These are phyloP conservation scores for Mycetomoellerius zeteki DNA, from an alignment of 1,140 invertebrate genomes.

Conservation along the genomic window DNA sequence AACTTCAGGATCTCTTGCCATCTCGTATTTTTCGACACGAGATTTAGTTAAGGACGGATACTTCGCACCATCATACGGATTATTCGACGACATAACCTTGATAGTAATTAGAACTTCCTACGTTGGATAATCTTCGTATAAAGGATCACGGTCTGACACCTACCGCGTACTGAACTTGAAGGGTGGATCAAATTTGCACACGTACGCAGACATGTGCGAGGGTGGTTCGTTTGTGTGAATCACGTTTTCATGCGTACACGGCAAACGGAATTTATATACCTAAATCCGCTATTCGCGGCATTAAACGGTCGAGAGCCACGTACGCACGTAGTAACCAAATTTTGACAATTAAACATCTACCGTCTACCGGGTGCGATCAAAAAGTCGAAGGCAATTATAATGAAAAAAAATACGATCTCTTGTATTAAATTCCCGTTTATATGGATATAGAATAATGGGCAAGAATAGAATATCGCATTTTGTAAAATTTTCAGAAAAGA, in stretches of 20 bases:
- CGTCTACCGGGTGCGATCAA: conserved; percentile 5
- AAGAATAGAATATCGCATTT: not conserved
- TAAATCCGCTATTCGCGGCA: conserved; percentile 43
- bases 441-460: not conserved
- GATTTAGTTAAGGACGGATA: conserved; percentile 12
- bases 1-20: not conserved
- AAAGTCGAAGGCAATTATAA: conserved; percentile 35
- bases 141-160: conserved; percentile 38
- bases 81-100: conserved; percentile 31
- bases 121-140: conserved; percentile 29
- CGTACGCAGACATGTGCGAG: conserved; percentile 21
- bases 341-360: conserved; percentile 58
- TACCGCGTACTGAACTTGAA: conserved; percentile 38
- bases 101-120: conserved; percentile 57
- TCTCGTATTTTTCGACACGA: conserved; percentile 7
- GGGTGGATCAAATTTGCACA: conserved; percentile 60
- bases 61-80: not conserved
- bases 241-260: conserved; percentile 39
- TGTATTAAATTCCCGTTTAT: not conserved
- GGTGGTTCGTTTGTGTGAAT: conserved; percentile 16
- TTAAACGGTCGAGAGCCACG: conserved; percentile 48
- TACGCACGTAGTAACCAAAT: conserved; percentile 61
- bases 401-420: conserved; percentile 22
- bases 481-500: not conserved
- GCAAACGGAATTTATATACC: conserved; percentile 53